phyloP scores from a whole-genome alignment of 2,888 invertebrate genomes.

The Stenodera caucasica region DNA sequence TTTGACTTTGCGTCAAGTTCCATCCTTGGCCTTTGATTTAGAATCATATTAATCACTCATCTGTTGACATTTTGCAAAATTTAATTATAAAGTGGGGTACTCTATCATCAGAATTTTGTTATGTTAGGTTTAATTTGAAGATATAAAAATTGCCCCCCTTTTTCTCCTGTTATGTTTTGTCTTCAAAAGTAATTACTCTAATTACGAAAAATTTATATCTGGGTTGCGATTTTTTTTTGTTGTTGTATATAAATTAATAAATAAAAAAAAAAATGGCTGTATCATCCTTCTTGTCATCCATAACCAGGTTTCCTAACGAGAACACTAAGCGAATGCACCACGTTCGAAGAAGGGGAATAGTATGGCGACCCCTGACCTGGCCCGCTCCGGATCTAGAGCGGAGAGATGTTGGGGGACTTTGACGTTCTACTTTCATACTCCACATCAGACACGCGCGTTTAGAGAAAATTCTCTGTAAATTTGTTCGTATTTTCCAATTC shows the following conservation, averaged over 20 bases:
- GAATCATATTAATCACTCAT: neutral
- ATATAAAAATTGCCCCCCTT: too few species aligned
- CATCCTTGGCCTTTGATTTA: constrained; percentile 12
- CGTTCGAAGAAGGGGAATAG: constrained; percentile 28
- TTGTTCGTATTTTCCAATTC: neutral
- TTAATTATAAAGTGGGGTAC: too few species aligned
- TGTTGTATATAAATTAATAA: too few species aligned
- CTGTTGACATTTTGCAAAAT: neutral
- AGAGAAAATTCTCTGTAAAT: constrained; percentile 20
- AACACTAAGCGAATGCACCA: constrained; percentile 26
- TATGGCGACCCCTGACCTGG: constrained; percentile 34
- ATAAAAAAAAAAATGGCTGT: constrained; percentile 8
- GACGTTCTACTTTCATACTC: constrained; percentile 32
- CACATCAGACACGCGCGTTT: constrained; percentile 26
- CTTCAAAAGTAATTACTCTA: too few species aligned
- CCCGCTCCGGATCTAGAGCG: constrained; percentile 34
- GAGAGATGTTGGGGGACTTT: constrained; percentile 30
- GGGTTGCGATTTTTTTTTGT: too few species aligned
- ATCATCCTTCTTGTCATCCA: constrained; percentile 16
- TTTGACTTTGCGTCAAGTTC: neutral
- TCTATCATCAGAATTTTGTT: too few species aligned
- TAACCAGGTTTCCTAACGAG: constrained; percentile 31
- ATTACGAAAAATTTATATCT: too few species aligned
- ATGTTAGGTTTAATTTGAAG: too few species aligned
- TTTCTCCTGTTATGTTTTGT: too few species aligned